These are phyloP conservation scores for Panzeria rudis DNA, from an alignment of 2,888 invertebrate genomes.

Conservation along the genomic window DNA sequence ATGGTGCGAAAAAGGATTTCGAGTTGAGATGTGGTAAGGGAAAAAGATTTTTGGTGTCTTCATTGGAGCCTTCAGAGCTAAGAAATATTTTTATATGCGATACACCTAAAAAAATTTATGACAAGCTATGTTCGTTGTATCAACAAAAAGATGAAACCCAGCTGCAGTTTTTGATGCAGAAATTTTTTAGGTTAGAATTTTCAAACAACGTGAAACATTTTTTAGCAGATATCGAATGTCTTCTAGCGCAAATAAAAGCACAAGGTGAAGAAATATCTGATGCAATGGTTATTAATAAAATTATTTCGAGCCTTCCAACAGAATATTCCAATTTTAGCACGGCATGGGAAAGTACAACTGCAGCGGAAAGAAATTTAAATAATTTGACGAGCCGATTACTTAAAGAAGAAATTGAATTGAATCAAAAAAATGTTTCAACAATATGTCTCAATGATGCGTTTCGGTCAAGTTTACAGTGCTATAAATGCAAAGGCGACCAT, in stretches of 20 bases:
- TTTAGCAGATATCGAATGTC: constrained; percentile 7
- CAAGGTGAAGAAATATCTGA: background rate
- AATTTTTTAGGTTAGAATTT: constrained; percentile 25
- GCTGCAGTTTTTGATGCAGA: too few relatives aligned
- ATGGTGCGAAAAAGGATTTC: background rate
- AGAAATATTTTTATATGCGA: background rate
- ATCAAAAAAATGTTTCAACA: constrained; percentile 4
- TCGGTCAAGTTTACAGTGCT: constrained; percentile 24
- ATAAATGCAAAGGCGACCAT: constrained; percentile 33
- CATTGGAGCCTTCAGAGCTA: background rate
- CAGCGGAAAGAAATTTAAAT: constrained; percentile 45
- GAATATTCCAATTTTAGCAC: constrained; percentile 18
- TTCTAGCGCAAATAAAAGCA: constrained; percentile 1
- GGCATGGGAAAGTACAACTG: background rate
- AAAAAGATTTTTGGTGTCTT: background rate
- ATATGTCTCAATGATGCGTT: too few relatives aligned
- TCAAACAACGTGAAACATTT: constrained; percentile 10
- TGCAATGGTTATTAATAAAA: background rate
- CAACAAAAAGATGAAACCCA: too few relatives aligned
- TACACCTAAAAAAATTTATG: background rate
- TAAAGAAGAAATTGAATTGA: constrained; percentile 20
- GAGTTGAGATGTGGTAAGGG: background rate
- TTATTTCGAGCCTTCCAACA: background rate
- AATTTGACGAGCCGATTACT: constrained; percentile 39
- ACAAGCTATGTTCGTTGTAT: too few relatives aligned